Evolutionary conservation across 2,797 vertebrate species (phyloP).

Genomic region (Oreonectes daqikongensis): DNA sequence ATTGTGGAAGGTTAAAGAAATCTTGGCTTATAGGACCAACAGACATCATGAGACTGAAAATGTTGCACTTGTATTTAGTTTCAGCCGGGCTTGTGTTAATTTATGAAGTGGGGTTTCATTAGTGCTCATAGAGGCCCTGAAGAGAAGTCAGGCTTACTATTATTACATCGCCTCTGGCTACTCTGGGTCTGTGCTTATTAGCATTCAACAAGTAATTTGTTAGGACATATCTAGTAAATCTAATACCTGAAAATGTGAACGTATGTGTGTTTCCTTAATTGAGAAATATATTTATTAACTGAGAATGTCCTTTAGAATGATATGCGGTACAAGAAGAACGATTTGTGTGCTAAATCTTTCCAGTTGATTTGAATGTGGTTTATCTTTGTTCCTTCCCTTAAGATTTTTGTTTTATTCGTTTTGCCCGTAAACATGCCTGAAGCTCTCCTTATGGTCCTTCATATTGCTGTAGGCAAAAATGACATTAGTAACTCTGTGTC

Average conservation of each 20-base stretch:
- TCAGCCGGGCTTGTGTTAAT: slow-evolving; percentile 41
- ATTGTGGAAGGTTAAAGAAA: background rate
- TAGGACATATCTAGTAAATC: slow-evolving; percentile 60
- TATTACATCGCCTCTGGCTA: slow-evolving; percentile 74
- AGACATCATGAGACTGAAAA: background rate
- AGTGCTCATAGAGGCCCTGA: slow-evolving; percentile 35
- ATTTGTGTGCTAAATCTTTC: slow-evolving; percentile 54
- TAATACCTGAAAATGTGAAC: slow-evolving; percentile 54
- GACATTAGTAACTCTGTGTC: slow-evolving; percentile 60
- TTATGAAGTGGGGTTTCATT: slow-evolving; percentile 55
- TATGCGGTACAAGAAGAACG: background rate
- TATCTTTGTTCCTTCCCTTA: slow-evolving; percentile 41
- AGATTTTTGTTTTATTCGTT: slow-evolving; percentile 41
- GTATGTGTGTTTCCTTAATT: slow-evolving; percentile 5
- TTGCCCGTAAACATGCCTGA: slow-evolving; percentile 71
- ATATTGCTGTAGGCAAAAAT: slow-evolving; percentile 69
- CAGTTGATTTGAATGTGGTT: slow-evolving; percentile 49
- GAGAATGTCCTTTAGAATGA: slow-evolving; percentile 11
- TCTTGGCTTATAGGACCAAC: background rate
- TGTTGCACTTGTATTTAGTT: background rate
- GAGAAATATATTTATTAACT: background rate
- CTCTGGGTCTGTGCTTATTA: slow-evolving; percentile 72
- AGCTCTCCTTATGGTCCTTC: slow-evolving; percentile 71
- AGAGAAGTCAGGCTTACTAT: slow-evolving; percentile 65
- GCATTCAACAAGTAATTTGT: slow-evolving; percentile 67